Conservation (phyloP, 1,140 invertebrate genomes). For the Panulirus ornatus region DNA sequence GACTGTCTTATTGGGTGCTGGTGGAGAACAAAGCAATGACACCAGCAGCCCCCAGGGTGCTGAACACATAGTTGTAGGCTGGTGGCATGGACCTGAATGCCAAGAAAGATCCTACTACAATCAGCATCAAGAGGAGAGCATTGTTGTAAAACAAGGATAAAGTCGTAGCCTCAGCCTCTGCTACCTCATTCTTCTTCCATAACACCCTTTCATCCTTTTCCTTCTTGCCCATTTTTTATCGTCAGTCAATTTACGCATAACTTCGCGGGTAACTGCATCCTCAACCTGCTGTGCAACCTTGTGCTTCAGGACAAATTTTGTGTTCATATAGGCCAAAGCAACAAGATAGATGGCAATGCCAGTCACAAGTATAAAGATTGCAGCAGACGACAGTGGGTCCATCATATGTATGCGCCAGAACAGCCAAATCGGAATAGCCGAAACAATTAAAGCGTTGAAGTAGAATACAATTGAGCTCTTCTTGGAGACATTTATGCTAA, state of each 20-base stretch:
- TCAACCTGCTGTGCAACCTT: constrained; percentile 97
- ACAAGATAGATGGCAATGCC: constrained; percentile 94
- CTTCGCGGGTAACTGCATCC: constrained; percentile 96
- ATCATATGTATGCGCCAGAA: no score
- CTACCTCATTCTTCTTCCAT: constrained; percentile 99
- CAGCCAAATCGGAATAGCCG: constrained; percentile 97
- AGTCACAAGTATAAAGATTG: constrained; percentile 92
- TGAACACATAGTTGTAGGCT: constrained; percentile 94
- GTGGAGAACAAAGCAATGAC: constrained; percentile 94
- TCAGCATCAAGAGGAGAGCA: constrained; percentile 94
- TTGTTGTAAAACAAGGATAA: constrained; percentile 99
- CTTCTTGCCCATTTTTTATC: constrained; percentile 99
- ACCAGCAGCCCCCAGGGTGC: constrained; percentile 90
- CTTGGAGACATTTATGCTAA: constrained; percentile 97
- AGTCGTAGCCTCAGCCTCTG: constrained; percentile 98
- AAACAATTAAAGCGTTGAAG: constrained; percentile 98
- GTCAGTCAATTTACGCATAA: constrained; percentile 93
- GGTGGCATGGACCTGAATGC: constrained; percentile 93
- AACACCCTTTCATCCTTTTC: constrained; percentile 98
- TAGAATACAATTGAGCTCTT: constrained; percentile 98
- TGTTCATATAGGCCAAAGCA: constrained; percentile 97
- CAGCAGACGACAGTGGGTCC: no score
- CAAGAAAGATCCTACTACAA: constrained; percentile 97
- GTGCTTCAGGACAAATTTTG: constrained; percentile 98
- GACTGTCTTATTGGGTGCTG: constrained; percentile 81